A percentile compares a stretch with the other conserved stretches of the same genome.
Conservation (phyloP, 2,797 vertebrate genomes). For the Dromococcyx pavoninus region DNA sequence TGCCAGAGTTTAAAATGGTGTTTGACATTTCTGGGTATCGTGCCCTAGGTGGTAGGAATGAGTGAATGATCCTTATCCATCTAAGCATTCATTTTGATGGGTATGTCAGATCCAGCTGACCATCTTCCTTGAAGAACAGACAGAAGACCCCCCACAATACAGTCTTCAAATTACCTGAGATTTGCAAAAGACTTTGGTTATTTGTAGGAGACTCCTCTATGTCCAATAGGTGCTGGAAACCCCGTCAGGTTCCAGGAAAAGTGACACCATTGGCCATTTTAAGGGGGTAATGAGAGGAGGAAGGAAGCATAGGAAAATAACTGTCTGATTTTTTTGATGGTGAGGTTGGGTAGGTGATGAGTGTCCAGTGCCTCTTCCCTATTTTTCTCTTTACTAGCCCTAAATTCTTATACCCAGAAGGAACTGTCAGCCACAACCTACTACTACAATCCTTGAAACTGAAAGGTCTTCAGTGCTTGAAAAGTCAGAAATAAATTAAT, state of each 20-base stretch:
- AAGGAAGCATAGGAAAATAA: neutral
- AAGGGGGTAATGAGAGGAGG: neutral
- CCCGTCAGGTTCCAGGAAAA: neutral
- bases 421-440: neutral
- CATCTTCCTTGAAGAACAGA: neutral
- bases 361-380: neutral
- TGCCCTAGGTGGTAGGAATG: neutral
- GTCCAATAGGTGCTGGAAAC: neutral
- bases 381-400: neutral
- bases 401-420: neutral
- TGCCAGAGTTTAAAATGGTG: neutral
- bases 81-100: fast-evolving
- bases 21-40: neutral
- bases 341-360: neutral
- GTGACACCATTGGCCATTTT: neutral
- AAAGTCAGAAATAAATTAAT: neutral
- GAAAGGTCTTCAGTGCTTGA: neutral
- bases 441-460: neutral
- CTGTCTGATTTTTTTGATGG: neutral
- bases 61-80: neutral
- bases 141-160: neutral
- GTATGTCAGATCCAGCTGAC: neutral
- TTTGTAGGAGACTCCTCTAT: neutral
- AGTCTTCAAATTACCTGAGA: neutral
- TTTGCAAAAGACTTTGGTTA: neutral